Conservation (phyloP, 2,797 vertebrate species). For the Carapus acus region DNA sequence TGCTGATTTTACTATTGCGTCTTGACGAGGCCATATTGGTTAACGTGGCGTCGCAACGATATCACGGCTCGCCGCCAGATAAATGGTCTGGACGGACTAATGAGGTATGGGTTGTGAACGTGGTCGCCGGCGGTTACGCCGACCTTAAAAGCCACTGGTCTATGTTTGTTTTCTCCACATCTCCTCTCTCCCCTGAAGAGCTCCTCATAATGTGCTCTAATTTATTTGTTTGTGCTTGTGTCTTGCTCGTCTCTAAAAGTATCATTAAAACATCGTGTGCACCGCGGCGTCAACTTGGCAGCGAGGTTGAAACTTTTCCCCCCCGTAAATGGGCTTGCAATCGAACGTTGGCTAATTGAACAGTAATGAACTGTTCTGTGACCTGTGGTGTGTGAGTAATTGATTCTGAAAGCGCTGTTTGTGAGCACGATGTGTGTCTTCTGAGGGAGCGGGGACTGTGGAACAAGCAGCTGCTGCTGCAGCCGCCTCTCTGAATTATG, state of each 20-base stretch:
- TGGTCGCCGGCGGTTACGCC: constrained; percentile 35
- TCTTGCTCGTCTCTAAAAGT: constrained; percentile 46
- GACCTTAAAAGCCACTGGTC: constrained; percentile 11
- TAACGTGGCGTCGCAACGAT: constrained; percentile 25
- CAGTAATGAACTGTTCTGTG: constrained; percentile 68
- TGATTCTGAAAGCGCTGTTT: constrained; percentile 64
- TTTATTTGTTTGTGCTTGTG: constrained; percentile 46
- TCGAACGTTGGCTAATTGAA: constrained; percentile 68
- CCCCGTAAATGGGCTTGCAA: constrained; percentile 56
- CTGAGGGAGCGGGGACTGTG: constrained; percentile 43
- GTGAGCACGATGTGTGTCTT: constrained; percentile 51
- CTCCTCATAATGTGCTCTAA: constrained; percentile 34
- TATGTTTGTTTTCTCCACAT: not conserved
- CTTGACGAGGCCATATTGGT: constrained; percentile 20
- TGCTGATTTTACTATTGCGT: constrained; percentile 12
- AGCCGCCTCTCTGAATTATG: constrained; percentile 23
- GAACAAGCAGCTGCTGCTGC: constrained; percentile 48
- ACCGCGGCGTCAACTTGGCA: constrained; percentile 47
- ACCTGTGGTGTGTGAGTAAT: constrained; percentile 68
- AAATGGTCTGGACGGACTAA: constrained; percentile 35
- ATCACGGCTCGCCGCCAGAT: constrained; percentile 37
- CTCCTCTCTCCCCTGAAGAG: constrained; percentile 9
- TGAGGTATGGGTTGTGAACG: constrained; percentile 36
- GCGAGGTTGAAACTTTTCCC: constrained; percentile 44
- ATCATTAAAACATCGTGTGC: constrained; percentile 58